A percentile compares a stretch with the other conserved stretches of the same genome.
Conservation (phyloP, 2,113 vertebrate genomes). For the Aplodontia rufa region DNA sequence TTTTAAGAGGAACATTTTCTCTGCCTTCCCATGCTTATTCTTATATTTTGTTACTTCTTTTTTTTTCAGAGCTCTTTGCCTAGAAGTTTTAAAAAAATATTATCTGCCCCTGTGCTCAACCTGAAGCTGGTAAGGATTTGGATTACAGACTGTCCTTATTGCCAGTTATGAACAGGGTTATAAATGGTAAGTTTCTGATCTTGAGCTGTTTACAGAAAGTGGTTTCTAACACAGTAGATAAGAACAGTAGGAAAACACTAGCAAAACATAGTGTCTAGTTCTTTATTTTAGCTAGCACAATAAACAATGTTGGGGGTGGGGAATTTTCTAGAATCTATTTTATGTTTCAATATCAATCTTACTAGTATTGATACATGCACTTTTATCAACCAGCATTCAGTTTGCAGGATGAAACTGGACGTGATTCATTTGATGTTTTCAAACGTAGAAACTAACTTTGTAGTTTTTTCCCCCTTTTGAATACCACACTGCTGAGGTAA, state of each 20-base stretch:
- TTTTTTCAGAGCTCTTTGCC: conserved; percentile 8
- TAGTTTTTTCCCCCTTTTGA: conserved; percentile 37
- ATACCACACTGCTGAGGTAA: conserved; percentile 73
- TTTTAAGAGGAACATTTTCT: conserved; percentile 49
- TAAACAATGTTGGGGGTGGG: conserved; percentile 25
- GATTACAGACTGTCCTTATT: conserved; percentile 5
- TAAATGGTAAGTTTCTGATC: conserved; percentile 20
- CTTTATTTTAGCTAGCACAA: conserved; percentile 43
- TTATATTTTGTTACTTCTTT: conserved; percentile 33
- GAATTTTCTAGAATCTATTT: conserved; percentile 47
- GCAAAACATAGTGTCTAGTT: not conserved
- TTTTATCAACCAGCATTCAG: conserved; percentile 58
- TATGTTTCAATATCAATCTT: conserved; percentile 45
- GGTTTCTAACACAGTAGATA: not conserved
- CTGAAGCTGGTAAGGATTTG: conserved; percentile 51
- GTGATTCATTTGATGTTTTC: conserved; percentile 72
- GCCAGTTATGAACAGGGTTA: not conserved
- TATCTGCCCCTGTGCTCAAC: not conserved
- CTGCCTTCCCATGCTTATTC: not conserved
- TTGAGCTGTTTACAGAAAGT: conserved; percentile 32
- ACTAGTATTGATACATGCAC: conserved; percentile 40
- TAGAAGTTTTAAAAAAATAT: not conserved
- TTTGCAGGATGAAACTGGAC: conserved; percentile 63
- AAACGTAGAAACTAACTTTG: conserved; percentile 68
- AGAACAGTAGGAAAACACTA: conserved; percentile 4